These are phyloP conservation scores for Halcyon leucocephala DNA, from an alignment of 2,797 vertebrate genomes.

Conservation along the genomic window DNA sequence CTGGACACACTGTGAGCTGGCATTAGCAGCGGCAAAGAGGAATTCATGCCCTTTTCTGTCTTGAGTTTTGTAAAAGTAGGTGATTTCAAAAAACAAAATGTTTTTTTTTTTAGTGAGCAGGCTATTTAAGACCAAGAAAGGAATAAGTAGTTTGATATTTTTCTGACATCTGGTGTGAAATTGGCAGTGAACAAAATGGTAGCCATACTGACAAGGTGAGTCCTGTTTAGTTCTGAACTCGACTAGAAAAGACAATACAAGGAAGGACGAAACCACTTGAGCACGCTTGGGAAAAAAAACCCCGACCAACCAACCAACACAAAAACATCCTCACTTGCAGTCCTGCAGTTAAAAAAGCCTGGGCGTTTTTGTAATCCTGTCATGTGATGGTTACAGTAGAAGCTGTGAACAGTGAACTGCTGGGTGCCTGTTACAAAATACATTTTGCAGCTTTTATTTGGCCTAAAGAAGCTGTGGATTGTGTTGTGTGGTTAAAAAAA, in stretches of 20 bases:
- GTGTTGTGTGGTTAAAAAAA: background rate
- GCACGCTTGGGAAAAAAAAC: background rate
- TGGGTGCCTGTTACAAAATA: background rate
- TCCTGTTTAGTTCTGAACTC: background rate
- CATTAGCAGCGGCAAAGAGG: background rate
- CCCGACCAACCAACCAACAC: no score
- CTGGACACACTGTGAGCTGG: background rate
- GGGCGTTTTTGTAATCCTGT: background rate
- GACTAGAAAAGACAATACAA: background rate
- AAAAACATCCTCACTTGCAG: background rate
- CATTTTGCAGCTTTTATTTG: background rate
- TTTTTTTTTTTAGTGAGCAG: background rate
- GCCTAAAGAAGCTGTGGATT: background rate
- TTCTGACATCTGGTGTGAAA: background rate
- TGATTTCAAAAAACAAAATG: background rate
- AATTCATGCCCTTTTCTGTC: background rate
- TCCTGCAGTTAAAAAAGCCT: background rate
- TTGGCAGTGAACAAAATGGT: background rate
- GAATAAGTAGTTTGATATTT: background rate
- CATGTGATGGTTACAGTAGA: background rate
- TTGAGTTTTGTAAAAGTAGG: background rate
- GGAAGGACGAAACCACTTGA: slow-evolving; percentile 7
- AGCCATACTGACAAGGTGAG: background rate
- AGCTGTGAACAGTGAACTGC: background rate
- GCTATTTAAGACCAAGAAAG: background rate